Evolutionary conservation across 2,113 vertebrate species (phyloP), one percentile per base, ranked within the genome.

Genomic region (Brienomyrus longianalis): DNA sequence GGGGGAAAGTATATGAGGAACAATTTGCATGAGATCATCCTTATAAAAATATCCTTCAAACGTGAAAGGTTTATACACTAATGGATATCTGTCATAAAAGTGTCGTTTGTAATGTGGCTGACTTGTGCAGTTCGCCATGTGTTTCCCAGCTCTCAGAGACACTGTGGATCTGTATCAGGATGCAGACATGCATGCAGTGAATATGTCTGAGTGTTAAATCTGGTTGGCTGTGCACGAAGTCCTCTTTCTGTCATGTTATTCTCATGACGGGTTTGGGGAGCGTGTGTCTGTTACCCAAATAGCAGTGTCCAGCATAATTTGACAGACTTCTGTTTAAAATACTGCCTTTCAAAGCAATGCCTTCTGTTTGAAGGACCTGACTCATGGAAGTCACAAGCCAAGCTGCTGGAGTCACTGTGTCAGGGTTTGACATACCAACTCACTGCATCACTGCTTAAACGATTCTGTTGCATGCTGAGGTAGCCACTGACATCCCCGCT

Each of bases 21-120:
- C 45, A 52, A 87, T 92, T 90, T 90, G 90, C 91, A 90, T 93
- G 90, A 92, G 90, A 90, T 93, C 91, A 92, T 66, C 47, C 52
- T 1, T 80, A 80, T 74, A 27, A 88, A 62, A 88, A 70, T 74
- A 31, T 17, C 50, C 88, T 91, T 83, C 84, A 87, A 88, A 89
- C 47, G 89, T 39, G 74, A 59, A 88, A 90, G 86, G 87, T 90
- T 88, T 91, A 86, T 74, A 85, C 50, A 86, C 45, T 90, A 88
- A 84, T 86, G 70, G 89, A 70, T 90, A 83, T 84, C 21, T 13
- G 50, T 86, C 66, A 80, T 90, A 90, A 90, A 91, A 90, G 48
- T 77, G 80, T 86, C 89, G 48, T 88, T 91, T 51, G 45, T 83
- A 87, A 90, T 88, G 66, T 88, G 89, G 47, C 87, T 45, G 45